Conservation (phyloP, 2,113 vertebrate genomes). For the Clupea harengus region DNA sequence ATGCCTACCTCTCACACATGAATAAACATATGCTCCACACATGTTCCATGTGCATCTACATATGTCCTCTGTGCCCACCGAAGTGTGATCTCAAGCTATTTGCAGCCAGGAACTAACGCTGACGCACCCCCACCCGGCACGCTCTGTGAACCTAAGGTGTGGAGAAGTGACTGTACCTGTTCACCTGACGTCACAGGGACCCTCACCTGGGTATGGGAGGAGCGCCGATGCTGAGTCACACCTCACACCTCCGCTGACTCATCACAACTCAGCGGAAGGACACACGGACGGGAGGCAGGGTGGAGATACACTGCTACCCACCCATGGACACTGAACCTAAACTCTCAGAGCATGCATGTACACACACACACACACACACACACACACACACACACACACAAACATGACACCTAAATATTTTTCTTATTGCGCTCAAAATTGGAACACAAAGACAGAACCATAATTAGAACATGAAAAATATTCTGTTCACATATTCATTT, state of each 20-base stretch:
- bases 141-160: neutral
- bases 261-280: neutral
- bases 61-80: neutral
- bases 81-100: neutral
- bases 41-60: neutral
- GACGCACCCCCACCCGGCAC: neutral
- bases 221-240: constrained; percentile 39
- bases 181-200: constrained; percentile 27
- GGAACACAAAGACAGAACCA: neutral
- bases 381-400: constrained; percentile 18
- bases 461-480: neutral
- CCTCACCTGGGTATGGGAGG: constrained; percentile 18
- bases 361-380: neutral
- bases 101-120: neutral
- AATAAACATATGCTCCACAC: neutral
- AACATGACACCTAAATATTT: neutral
- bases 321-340: neutral
- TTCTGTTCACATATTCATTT: neutral
- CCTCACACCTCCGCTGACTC: constrained; percentile 44
- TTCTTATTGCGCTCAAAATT: neutral
- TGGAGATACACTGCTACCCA: neutral
- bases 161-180: neutral
- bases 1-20: neutral
- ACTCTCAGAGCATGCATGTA: neutral
- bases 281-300: neutral